These are phyloP conservation scores for Aegotheles bennettii DNA, from an alignment of 2,113 vertebrate species.

Conservation along the genomic window DNA sequence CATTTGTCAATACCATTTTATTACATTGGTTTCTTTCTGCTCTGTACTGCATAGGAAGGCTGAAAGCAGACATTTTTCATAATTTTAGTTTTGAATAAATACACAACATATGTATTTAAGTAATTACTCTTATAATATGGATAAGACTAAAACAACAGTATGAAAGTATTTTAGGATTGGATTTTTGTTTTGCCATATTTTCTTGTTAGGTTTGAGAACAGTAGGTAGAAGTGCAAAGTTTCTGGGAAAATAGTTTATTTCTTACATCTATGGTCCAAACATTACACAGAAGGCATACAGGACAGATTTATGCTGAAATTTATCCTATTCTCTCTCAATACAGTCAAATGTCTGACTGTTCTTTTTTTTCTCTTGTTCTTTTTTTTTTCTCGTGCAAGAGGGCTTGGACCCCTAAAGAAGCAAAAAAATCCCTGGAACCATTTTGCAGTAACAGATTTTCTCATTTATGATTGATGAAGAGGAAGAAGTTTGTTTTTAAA, in stretches of 20 bases:
- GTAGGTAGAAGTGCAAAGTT: not conserved
- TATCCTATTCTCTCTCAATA: not conserved
- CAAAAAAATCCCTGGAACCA: not conserved
- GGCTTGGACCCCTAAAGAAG: not conserved
- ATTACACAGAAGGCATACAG: not conserved
- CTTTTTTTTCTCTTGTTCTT: rapidly evolving
- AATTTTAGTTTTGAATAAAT: not conserved
- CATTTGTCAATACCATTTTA: not conserved
- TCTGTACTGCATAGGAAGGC: not conserved
- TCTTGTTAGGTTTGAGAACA: not conserved
- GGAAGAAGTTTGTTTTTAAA: not conserved
- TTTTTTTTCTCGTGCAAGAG: not conserved
- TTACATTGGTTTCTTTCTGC: not conserved
- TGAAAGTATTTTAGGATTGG: not conserved
- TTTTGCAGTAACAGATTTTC: not conserved
- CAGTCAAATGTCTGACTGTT: not conserved
- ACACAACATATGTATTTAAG: not conserved
- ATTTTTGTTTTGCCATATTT: not conserved
- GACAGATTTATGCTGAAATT: not conserved
- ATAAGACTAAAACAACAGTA: not conserved
- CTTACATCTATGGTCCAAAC: not conserved
- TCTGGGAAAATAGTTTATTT: not conserved
- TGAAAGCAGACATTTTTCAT: not conserved
- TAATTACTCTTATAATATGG: not conserved
- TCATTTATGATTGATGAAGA: not conserved